phyloP scores from a whole-genome alignment of 2,888 invertebrate genomes.

The Pedicia rivosa region DNA sequence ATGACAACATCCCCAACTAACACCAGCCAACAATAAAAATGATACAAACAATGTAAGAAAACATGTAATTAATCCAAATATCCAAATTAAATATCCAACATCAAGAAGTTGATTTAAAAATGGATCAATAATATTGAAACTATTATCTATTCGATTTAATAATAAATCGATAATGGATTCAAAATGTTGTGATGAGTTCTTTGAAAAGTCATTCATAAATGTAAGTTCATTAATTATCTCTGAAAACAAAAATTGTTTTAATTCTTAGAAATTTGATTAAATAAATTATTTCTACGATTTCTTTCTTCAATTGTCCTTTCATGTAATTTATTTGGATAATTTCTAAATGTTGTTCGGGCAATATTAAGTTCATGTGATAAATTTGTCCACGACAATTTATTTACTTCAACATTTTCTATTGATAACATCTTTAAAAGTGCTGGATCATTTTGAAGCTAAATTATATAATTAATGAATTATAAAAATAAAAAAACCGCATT shows the following conservation, averaged over 20 bases:
- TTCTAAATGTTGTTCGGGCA: constrained; percentile 29
- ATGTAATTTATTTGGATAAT: constrained; percentile 30
- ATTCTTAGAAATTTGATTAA: no score
- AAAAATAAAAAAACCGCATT: not conserved
- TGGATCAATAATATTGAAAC: constrained; percentile 23
- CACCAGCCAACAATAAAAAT: constrained; percentile 24
- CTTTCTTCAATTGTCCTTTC: constrained; percentile 19
- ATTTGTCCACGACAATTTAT: constrained; percentile 28
- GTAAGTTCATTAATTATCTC: not conserved
- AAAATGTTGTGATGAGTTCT: constrained; percentile 26
- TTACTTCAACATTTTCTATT: constrained; percentile 30
- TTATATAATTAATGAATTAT: no score
- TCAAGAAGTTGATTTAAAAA: constrained; percentile 21
- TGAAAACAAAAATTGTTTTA: no score
- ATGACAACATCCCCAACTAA: constrained; percentile 27
- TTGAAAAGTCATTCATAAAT: constrained; percentile 24
- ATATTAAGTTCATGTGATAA: constrained; percentile 28
- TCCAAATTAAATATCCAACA: constrained; percentile 26
- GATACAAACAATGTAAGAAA: constrained; percentile 25
- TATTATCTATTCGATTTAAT: constrained; percentile 22
- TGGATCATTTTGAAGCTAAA: constrained; percentile 31
- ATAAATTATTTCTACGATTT: no score
- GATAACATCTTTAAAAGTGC: constrained; percentile 29
- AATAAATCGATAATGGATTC: constrained; percentile 19
- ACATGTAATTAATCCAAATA: constrained; percentile 24